Conservation (phyloP, 2,888 invertebrate species). For the Ochropacha duplaris region DNA sequence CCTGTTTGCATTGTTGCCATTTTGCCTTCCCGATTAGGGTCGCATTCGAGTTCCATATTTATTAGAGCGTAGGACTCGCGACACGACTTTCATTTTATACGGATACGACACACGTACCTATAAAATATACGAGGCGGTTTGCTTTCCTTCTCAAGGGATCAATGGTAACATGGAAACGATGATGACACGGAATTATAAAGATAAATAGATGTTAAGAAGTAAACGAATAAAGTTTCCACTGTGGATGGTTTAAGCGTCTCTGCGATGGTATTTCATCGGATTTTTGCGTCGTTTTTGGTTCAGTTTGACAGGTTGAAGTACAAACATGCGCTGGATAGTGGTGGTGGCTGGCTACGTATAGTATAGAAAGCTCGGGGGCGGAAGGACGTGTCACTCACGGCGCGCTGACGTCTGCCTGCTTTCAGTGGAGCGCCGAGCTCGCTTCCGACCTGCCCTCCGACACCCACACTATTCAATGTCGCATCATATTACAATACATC, state of each 20-base stretch:
- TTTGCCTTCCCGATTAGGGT: conserved; percentile 80
- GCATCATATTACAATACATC: conserved; percentile 33
- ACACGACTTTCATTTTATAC: conserved; percentile 78
- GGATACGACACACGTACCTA: conserved; percentile 58
- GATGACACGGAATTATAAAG: conserved; percentile 19
- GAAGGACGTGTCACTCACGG: conserved; percentile 78
- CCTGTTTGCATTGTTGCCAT: conserved; percentile 79
- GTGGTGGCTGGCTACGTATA: conserved; percentile 42
- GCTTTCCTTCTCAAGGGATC: conserved; percentile 53
- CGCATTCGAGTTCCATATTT: conserved; percentile 77
- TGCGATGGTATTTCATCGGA: conserved; percentile 3
- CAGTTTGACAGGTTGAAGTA: conserved; percentile 31
- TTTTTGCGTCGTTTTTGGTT: conserved; percentile 24
- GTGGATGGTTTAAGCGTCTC: conserved; percentile 13
- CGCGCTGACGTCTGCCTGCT: conserved; percentile 67
- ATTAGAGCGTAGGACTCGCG: conserved; percentile 75
- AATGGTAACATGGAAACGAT: conserved; percentile 40
- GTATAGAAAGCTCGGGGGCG: conserved; percentile 60
- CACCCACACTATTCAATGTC: conserved; percentile 53
- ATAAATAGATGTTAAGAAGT: too few species aligned
- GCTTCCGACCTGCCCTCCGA: conserved; percentile 74
- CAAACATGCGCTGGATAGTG: conserved; percentile 50
- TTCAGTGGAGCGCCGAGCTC: conserved; percentile 62
- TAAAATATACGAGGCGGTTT: conserved; percentile 49
- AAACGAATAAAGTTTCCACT: conserved; percentile 15